Percentiles rank a stretch among this genome's conserved stretches.
Evolutionary conservation across 2,888 invertebrate genomes (phyloP).

Genomic region (Hipparchia sbordonii): DNA sequence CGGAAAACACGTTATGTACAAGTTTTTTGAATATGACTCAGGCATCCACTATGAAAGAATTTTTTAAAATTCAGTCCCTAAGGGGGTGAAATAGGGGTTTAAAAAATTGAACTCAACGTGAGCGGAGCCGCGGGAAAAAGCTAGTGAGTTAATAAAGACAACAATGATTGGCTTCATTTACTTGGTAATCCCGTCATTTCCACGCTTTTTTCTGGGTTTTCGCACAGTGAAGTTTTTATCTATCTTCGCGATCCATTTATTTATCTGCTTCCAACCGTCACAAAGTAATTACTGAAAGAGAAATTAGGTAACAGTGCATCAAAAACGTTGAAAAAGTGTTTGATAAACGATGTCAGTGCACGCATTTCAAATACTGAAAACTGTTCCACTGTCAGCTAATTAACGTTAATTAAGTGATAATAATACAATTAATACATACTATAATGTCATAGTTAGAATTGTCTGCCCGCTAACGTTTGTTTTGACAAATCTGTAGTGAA

Average conservation of each 20-base stretch:
- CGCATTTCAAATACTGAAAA: conserved; percentile 27
- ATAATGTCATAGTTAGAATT: neutral
- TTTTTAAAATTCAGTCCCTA: too few species aligned
- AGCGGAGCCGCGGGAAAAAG: too few species aligned
- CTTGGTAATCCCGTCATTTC: conserved; percentile 8
- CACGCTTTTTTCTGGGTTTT: neutral
- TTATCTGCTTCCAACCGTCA: conserved; percentile 32
- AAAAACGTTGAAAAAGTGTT: conserved; percentile 32
- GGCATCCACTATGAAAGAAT: too few species aligned
- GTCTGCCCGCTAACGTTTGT: neutral
- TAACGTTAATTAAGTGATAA: conserved; percentile 12
- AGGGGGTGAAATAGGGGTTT: too few species aligned
- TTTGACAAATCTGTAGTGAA: neutral
- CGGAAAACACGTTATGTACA: too few species aligned
- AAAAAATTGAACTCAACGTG: too few species aligned
- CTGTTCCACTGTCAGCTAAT: conserved; percentile 12
- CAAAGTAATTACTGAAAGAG: conserved; percentile 37
- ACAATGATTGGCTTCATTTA: too few species aligned
- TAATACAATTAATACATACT: neutral
- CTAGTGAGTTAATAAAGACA: too few species aligned
- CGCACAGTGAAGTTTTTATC: conserved; percentile 10
- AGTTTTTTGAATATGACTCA: too few species aligned
- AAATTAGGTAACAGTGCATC: conserved; percentile 35
- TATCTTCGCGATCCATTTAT: conserved; percentile 13
- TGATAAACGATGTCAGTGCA: conserved; percentile 32